Evolutionary conservation across 2,113 vertebrate species (phyloP), one percentile per base, ranked within the genome.

Genomic region (Pelmatolapia mariae): DNA sequence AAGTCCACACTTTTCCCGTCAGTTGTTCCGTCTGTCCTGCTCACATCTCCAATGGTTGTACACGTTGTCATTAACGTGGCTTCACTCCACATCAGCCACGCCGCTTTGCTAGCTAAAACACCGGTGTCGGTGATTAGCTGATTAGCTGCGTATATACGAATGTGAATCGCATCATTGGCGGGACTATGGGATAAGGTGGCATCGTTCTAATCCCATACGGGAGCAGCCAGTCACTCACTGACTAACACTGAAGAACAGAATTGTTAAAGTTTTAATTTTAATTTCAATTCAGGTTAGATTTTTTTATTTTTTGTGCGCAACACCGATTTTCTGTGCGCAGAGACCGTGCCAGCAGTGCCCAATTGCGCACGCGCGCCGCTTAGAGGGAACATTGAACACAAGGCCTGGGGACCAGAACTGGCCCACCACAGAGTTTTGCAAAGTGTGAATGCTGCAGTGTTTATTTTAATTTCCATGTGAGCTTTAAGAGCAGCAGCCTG

Each of bases 1-100:
- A 53, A 53, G 50, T n/a, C 2, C 19, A 53, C 19, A 10, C 50
- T n/a, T n/a, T 53, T 1, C 0, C 19, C 2, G 5, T 53, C 50
- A 53, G 2, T 10, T 53, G 50, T n/a, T 53, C 40, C 9, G 5
- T 53, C 50, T 53, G 5, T 53, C 19, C 50, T n/a, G 50, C 50
- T 53, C 50, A 53, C 9, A 0, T 53, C 50, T 53, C 19, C 50
- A 53, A 53, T 10, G 19, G 50, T 53, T 22, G 50, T 6, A 2
- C 19, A 6, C 1, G 19, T 22, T 53, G 19, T 53, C 50, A 53
- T 53, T 53, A 11, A 53, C 3, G 10, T 2, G 52, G 52, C 52
- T 53, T 53, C 52, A 53, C 52, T 1, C 52, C n/a, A 53, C 10
- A 53, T 53, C 52, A 11, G 52, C 52, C n/a, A 10, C n/a, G 52